Percentiles rank a stretch among this genome's conserved stretches.
Evolutionary conservation across 2,888 invertebrate genomes (phyloP).

Genomic region (Itoplectis maculator): DNA sequence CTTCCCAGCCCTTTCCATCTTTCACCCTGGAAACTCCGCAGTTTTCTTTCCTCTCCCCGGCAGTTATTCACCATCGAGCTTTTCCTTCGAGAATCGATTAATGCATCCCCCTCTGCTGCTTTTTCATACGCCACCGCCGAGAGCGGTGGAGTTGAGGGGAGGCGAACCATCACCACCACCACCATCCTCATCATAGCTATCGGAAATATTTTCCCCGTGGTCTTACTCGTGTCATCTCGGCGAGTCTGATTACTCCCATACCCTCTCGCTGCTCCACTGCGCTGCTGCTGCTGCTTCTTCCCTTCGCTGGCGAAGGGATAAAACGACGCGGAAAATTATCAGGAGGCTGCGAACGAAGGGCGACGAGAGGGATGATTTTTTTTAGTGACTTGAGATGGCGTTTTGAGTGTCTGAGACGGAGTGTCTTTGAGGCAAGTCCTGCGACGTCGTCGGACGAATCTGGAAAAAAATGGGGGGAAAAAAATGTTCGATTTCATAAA

Average conservation of each 20-base stretch:
- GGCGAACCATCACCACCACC: neutral
- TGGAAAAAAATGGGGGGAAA: no score
- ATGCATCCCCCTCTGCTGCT: slow-evolving; percentile 19
- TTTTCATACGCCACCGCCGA: neutral
- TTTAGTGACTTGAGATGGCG: slow-evolving; percentile 20
- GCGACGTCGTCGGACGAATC: no score
- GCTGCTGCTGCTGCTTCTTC: neutral
- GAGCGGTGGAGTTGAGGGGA: no score
- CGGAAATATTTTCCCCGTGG: slow-evolving; percentile 46
- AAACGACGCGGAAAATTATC: slow-evolving; percentile 38
- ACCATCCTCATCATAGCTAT: slow-evolving; percentile 16
- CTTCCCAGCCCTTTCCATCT: slow-evolving; percentile 30
- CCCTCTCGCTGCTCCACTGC: neutral
- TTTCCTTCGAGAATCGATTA: slow-evolving; percentile 46
- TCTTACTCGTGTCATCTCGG: slow-evolving; percentile 43
- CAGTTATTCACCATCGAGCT: slow-evolving; percentile 39
- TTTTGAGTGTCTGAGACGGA: neutral
- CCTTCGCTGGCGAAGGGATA: slow-evolving; percentile 1
- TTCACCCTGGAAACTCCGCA: slow-evolving; percentile 37
- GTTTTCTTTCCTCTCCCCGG: slow-evolving; percentile 14
- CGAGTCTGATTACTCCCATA: slow-evolving; percentile 44
- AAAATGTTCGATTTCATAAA: no score
- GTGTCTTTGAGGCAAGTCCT: no score
- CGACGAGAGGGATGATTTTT: slow-evolving; percentile 8
- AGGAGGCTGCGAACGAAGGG: slow-evolving; percentile 21